Percentiles rank a stretch among this genome's conserved stretches.
Evolutionary conservation across 1,140 invertebrate genomes (phyloP).

Genomic region (Dendroctonus valens): DNA sequence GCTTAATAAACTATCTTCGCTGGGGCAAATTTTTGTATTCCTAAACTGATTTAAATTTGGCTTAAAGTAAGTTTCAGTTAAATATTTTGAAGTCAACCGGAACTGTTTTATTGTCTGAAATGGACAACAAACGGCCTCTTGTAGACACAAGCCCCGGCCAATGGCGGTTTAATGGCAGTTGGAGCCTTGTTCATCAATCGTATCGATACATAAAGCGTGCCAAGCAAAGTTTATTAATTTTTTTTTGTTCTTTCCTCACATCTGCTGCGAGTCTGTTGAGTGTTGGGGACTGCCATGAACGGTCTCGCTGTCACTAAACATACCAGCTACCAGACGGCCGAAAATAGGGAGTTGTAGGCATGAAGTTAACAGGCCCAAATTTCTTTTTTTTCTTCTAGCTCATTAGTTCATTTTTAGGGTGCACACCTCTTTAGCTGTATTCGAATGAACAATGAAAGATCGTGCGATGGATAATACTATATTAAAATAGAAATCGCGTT

Average conservation of each 20-base stretch:
- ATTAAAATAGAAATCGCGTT: too few relatives aligned
- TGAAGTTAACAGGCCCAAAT: background rate
- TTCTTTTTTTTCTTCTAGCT: too few relatives aligned
- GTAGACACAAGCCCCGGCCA: constrained; percentile 5
- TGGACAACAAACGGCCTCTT: constrained; percentile 15
- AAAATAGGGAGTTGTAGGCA: constrained; percentile 10
- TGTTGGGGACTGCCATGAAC: constrained; percentile 12
- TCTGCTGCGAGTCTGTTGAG: constrained; percentile 18
- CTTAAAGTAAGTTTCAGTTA: background rate
- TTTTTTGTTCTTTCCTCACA: constrained; percentile 22
- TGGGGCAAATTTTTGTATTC: too few relatives aligned
- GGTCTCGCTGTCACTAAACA: constrained; percentile 19
- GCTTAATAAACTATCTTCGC: too few relatives aligned
- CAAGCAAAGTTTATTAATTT: constrained; percentile 20
- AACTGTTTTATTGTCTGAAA: background rate
- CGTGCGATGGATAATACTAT: too few relatives aligned
- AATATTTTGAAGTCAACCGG: too few relatives aligned
- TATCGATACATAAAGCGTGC: constrained; percentile 17
- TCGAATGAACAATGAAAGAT: too few relatives aligned
- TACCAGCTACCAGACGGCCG: constrained; percentile 6
- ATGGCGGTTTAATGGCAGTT: constrained; percentile 13
- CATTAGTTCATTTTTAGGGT: too few relatives aligned
- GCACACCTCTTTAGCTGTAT: too few relatives aligned
- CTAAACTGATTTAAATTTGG: too few relatives aligned
- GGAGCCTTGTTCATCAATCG: constrained; percentile 16